A percentile compares a stretch with the other conserved stretches of the same genome.
Conservation (phyloP, 2,113 vertebrate species). For the Pelusios castaneus region DNA sequence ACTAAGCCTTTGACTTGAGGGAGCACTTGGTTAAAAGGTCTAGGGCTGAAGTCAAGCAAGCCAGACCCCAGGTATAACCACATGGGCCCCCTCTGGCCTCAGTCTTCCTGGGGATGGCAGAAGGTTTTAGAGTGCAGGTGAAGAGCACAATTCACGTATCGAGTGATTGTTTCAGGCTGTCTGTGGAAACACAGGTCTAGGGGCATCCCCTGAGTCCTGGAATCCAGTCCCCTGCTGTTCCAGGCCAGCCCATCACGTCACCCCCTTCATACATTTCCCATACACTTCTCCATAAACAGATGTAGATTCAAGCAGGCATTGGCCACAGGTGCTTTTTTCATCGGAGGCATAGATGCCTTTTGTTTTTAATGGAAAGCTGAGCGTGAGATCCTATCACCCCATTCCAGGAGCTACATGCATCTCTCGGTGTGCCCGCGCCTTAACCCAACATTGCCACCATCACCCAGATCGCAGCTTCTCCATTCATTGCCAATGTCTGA, state of each 20-base stretch:
- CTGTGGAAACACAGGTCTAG: background rate
- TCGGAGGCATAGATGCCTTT: background rate
- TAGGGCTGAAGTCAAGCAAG: background rate
- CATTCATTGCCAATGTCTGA: background rate
- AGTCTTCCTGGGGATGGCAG: background rate
- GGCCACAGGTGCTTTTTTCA: background rate
- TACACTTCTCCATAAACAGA: background rate
- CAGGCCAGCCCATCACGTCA: background rate
- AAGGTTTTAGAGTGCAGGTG: background rate
- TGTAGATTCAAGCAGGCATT: background rate
- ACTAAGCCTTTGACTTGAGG: background rate
- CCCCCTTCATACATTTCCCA: background rate
- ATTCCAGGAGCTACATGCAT: background rate
- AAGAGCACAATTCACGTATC: background rate
- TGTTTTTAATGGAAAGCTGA: background rate
- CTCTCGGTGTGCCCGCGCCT: background rate
- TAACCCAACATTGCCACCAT: background rate
- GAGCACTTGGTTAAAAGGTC: background rate
- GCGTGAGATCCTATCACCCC: background rate
- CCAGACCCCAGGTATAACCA: background rate
- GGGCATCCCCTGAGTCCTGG: no score
- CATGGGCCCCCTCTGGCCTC: background rate
- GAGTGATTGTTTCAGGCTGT: background rate
- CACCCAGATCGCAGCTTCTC: background rate
- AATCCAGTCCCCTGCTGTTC: background rate